Conservation (phyloP, 2,797 vertebrate genomes). For the Rousettus madagascariensis region DNA sequence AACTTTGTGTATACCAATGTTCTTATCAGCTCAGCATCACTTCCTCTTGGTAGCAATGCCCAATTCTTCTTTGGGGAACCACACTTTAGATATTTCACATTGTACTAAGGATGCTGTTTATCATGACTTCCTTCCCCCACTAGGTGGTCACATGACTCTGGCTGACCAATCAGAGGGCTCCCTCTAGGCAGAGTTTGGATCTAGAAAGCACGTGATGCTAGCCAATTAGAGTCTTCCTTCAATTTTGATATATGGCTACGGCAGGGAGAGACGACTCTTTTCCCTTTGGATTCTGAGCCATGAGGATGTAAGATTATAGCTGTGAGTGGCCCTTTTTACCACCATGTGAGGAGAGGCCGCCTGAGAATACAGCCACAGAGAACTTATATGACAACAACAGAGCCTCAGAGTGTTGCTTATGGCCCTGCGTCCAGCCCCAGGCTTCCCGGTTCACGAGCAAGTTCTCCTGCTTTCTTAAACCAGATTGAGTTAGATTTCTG, state of each 20-base stretch:
- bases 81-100: neutral
- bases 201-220: neutral
- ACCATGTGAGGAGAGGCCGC: too few species aligned
- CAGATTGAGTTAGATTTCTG: neutral
- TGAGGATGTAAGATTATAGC: neutral
- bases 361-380: neutral
- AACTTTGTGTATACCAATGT: neutral
- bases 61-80: neutral
- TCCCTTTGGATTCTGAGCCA: neutral
- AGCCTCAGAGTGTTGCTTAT: neutral
- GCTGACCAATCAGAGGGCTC: neutral
- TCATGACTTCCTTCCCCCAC: fast-evolving
- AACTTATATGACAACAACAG: neutral
- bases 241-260: neutral
- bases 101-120: neutral
- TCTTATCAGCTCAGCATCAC: neutral
- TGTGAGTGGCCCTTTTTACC: neutral
- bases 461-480: neutral
- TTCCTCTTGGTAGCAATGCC: neutral
- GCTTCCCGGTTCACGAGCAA: neutral
- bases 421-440: neutral
- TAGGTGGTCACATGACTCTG: neutral
- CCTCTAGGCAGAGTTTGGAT: neutral
- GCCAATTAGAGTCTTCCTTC: neutral
- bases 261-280: neutral